These are phyloP conservation scores for Adelphocoris suturalis DNA, from an alignment of 2,888 invertebrate genomes.

Conservation along the genomic window DNA sequence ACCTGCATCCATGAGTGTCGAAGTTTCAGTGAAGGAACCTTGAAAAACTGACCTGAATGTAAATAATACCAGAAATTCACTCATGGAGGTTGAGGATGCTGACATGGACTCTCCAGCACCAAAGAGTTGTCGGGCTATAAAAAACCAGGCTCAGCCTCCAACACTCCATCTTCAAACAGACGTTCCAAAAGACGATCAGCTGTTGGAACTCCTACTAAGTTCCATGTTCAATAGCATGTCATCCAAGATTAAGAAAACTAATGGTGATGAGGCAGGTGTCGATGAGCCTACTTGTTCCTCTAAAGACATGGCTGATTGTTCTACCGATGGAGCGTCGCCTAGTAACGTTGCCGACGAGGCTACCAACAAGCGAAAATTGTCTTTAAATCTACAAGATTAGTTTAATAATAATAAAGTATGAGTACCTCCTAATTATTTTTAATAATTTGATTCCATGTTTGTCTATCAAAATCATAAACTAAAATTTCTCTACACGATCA, in stretches of 20 bases:
- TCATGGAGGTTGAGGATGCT: neutral
- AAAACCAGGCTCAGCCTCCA: neutral
- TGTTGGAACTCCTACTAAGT: neutral
- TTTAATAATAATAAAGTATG: too few relatives aligned
- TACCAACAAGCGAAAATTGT: conserved; percentile 19
- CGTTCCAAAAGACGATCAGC: neutral
- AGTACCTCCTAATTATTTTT: too few relatives aligned
- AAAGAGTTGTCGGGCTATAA: neutral
- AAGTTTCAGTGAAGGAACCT: too few relatives aligned
- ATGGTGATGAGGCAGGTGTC: neutral
- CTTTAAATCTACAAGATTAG: too few relatives aligned
- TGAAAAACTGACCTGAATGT: too few relatives aligned
- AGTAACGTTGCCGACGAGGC: neutral
- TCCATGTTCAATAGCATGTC: neutral
- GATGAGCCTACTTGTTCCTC: neutral
- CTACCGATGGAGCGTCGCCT: neutral
- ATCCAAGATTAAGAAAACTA: neutral
- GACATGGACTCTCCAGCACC: neutral
- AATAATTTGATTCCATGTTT: too few relatives aligned
- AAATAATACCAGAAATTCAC: neutral
- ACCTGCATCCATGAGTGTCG: too few relatives aligned
- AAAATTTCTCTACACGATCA: too few relatives aligned
- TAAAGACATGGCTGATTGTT: too few relatives aligned
- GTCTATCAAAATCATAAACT: too few relatives aligned
- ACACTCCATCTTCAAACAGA: neutral